Evolutionary conservation across 1,140 invertebrate species (phyloP).

Genomic region (Vanessa tameamea): DNA sequence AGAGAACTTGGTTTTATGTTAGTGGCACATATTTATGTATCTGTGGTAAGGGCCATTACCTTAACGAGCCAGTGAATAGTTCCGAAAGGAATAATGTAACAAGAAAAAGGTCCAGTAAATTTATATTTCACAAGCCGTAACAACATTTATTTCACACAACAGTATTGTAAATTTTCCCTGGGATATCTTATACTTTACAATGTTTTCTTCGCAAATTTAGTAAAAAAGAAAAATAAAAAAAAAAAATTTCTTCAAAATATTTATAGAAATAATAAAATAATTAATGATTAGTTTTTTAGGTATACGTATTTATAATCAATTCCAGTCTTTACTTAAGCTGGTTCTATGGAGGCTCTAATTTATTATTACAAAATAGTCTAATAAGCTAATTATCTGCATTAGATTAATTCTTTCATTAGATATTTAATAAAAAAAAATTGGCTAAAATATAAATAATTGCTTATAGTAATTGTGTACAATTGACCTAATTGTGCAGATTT

Average conservation of each 20-base stretch:
- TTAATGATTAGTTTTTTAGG: background rate
- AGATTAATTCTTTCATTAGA: no score
- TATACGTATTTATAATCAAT: background rate
- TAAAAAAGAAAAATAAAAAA: no score
- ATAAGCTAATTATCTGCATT: no score
- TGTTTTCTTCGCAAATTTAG: background rate
- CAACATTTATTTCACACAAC: slow-evolving; percentile 5
- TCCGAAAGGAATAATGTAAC: slow-evolving; percentile 22
- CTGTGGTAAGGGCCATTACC: slow-evolving; percentile 25
- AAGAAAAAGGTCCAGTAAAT: slow-evolving; percentile 5
- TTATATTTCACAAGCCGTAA: slow-evolving; percentile 6
- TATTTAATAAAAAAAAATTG: no score
- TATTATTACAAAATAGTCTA: no score
- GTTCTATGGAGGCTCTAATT: background rate
- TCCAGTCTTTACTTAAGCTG: background rate
- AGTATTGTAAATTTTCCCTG: slow-evolving; percentile 7
- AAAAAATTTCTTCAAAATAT: no score
- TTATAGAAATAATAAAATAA: background rate
- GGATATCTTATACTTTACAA: background rate
- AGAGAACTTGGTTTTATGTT: slow-evolving; percentile 26
- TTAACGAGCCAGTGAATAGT: slow-evolving; percentile 29
- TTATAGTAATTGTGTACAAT: no score
- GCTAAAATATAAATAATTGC: no score
- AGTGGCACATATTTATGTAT: slow-evolving; percentile 25
- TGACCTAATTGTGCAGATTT: no score